Evolutionary conservation across 2,797 vertebrate genomes (phyloP).

Genomic region (Schizopygopsis malacanthus): DNA sequence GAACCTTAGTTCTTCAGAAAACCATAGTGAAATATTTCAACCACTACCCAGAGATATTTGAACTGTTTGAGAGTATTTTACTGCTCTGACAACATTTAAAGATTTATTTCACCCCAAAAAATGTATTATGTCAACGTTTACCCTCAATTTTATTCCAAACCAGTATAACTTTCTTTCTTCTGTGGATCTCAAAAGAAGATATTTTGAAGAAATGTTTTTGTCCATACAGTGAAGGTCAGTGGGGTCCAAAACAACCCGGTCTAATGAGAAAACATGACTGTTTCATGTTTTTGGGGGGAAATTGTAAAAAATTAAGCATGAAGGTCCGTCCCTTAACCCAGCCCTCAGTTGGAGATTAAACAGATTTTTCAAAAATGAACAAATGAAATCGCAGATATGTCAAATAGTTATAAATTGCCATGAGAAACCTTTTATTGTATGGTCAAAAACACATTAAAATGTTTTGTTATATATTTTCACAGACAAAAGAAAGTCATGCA

Average conservation of each 20-base stretch:
- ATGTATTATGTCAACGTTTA: neutral
- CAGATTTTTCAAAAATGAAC: neutral
- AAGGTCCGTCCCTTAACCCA: no score
- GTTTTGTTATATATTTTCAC: no score
- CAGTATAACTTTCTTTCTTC: neutral
- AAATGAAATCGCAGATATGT: neutral
- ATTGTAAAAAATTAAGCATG: no score
- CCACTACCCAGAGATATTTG: neutral
- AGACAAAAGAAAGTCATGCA: no score
- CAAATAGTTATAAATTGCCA: neutral
- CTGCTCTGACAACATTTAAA: neutral
- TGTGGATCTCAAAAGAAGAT: neutral
- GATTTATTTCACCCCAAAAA: neutral
- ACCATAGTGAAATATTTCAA: neutral
- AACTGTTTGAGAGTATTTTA: neutral
- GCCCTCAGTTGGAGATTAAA: neutral
- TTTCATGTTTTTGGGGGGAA: no score
- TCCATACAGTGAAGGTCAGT: no score
- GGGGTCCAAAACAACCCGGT: neutral
- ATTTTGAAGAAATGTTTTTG: neutral
- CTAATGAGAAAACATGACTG: no score
- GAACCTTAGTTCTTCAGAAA: neutral
- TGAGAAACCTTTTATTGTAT: no score
- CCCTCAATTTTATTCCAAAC: neutral
- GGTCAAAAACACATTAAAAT: no score